These are phyloP conservation scores for Leucoraja erinaceus DNA, from an alignment of 2,113 vertebrate genomes.

Conservation along the genomic window DNA sequence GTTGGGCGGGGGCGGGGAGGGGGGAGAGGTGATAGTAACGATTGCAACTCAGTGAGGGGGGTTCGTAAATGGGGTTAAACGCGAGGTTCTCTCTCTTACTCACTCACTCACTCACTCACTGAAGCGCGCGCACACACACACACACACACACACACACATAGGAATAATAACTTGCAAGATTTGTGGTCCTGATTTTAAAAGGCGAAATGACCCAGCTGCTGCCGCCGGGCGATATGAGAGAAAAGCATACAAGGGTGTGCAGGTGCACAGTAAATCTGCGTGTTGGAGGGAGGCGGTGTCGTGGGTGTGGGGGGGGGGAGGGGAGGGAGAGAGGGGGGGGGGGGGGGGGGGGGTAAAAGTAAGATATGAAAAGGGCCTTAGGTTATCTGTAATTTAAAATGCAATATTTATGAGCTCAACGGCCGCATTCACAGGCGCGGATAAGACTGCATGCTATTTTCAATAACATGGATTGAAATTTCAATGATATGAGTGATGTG, in stretches of 20 bases:
- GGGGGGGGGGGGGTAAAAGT: neutral
- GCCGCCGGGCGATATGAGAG: neutral
- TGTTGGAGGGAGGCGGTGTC: neutral
- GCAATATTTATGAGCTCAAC: constrained; percentile 36
- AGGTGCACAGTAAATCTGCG: constrained; percentile 27
- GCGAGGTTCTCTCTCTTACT: neutral
- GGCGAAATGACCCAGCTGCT: neutral
- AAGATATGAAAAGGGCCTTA: constrained; percentile 34
- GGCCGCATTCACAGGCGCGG: constrained; percentile 3
- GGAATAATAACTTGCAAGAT: constrained; percentile 18
- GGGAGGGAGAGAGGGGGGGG: neutral
- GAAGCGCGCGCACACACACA: neutral
- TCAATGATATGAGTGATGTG: neutral
- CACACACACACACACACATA: neutral
- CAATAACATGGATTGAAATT: constrained; percentile 20
- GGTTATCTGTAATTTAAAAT: constrained; percentile 38
- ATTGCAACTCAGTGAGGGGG: constrained; percentile 43
- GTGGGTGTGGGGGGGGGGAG: neutral
- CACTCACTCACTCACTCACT: neutral
- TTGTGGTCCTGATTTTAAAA: neutral
- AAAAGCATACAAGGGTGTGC: constrained; percentile 29
- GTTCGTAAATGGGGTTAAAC: neutral
- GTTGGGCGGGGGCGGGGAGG: no score
- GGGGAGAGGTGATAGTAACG: constrained; percentile 43
- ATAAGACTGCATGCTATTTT: constrained; percentile 30